These are phyloP conservation scores for Phalacrocorax brasilianus DNA, from an alignment of 2,113 vertebrate species.

Conservation along the genomic window DNA sequence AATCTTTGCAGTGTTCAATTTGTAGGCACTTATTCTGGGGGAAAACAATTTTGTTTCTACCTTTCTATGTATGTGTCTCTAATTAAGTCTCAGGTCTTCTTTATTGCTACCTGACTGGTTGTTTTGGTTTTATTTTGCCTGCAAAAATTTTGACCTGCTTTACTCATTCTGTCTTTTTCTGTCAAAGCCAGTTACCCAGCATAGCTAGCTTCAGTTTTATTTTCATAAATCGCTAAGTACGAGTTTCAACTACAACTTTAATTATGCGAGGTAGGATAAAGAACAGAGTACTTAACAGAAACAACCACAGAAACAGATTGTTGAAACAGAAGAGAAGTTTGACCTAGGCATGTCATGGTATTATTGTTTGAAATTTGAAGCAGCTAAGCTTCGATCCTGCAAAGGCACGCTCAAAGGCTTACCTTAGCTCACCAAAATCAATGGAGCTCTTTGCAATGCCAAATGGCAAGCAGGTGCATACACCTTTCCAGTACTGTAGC, in stretches of 20 bases:
- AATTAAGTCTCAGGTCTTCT: background rate
- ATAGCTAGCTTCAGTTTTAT: background rate
- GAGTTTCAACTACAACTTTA: background rate
- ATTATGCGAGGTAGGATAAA: background rate
- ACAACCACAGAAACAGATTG: constrained; percentile 33
- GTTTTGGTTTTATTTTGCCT: background rate
- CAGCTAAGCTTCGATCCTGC: background rate
- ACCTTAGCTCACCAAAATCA: background rate
- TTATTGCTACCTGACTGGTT: background rate
- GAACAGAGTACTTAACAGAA: constrained; percentile 18
- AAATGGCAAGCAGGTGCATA: background rate
- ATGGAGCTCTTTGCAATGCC: background rate
- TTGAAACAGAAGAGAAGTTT: constrained; percentile 24
- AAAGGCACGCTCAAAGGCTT: background rate
- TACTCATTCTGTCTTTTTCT: background rate
- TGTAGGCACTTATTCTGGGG: background rate
- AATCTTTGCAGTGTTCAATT: background rate
- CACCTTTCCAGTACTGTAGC: background rate
- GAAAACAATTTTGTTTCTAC: background rate
- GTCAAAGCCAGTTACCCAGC: background rate
- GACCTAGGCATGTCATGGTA: constrained; percentile 14
- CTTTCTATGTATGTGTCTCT: background rate
- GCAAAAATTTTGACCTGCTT: background rate
- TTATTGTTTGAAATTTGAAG: constrained; percentile 42
- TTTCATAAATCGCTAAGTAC: background rate